Base-by-base conservation (phyloP, 2,797 vertebrate species). In the Percopsis omiscomaycus region DNA sequence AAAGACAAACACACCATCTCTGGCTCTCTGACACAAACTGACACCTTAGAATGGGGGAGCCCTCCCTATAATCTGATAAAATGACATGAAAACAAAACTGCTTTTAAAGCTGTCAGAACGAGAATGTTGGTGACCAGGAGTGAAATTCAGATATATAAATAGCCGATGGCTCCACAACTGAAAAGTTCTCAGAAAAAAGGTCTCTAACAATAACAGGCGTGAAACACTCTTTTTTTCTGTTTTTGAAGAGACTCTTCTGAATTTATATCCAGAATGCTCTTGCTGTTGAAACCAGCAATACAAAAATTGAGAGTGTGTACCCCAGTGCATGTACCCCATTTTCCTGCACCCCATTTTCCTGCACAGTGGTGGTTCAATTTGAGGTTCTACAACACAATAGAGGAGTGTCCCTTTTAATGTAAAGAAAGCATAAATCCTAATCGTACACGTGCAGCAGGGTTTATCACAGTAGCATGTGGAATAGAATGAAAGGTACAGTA, bases 1-100 rank as follows among this genome's bases (percentile, higher is more conserved):
- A 44, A 32, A 44, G n/a, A 57, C 42, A 27, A 42, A 49, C 28
- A 9, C 55, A 16, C 59, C 10, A 61, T 13, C 48, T 44, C 11
- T 11, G 16, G 54, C 66, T 52, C n/a, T 51, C 32, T 14, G 68
- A 70, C 69, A 68, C 6, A 69, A 48, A 49, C 49, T 4, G 29
- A 48, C 63, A 68, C 50, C 46, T 68, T 62, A 61, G 66, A 67
- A 72, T 50, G 64, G 55, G 37, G 62, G 71, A 65, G 69, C 59
- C 50, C 47, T 63, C 44, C 51, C 56, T 46, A 14, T 0, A 60
- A 72, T 59, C 70, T 68, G 78, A 69, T 55, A 57, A 69, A 76
- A 71, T 57, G 29, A 11, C 71, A 70, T 60, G 28, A 67, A 76
- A 69, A 77, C 27, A 61, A 47, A 75, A 47, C 4, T 65, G 28